These are phyloP conservation scores for Apoda limacodes DNA, from an alignment of 2,888 invertebrate genomes.

Conservation along the genomic window DNA sequence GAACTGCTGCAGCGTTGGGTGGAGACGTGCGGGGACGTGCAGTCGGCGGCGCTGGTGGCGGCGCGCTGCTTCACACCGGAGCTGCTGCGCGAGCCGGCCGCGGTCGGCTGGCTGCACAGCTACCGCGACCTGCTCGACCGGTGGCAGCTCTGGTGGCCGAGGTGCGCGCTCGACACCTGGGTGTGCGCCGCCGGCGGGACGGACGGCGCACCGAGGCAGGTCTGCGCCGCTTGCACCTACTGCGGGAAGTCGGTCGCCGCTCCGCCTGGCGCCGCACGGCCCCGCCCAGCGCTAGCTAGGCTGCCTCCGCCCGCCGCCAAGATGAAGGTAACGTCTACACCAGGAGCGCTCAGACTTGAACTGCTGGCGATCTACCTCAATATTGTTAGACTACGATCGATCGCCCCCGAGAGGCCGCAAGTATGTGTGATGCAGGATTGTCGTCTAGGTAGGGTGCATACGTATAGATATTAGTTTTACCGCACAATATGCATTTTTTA, in stretches of 20 bases:
- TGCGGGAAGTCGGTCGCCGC: constrained; percentile 94
- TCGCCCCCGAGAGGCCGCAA: too few relatives aligned
- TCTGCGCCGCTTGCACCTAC: constrained; percentile 88
- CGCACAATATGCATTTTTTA: too few relatives aligned
- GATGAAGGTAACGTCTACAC: constrained; percentile 79
- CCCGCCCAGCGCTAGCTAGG: constrained; percentile 66
- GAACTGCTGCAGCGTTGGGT: constrained; percentile 88
- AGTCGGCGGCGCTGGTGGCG: constrained; percentile 87
- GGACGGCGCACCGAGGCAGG: constrained; percentile 30
- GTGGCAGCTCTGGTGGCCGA: constrained; percentile 92
- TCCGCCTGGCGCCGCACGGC: constrained; percentile 75
- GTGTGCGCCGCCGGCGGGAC: constrained; percentile 58
- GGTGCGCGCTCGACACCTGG: constrained; percentile 90
- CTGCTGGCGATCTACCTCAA: too few relatives aligned
- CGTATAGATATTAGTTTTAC: too few relatives aligned
- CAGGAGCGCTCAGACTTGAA: too few relatives aligned
- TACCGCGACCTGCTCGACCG: constrained; percentile 87
- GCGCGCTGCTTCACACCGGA: constrained; percentile 83
- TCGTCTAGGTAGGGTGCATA: too few relatives aligned
- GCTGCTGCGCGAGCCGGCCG: constrained; percentile 74
- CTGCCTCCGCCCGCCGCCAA: constrained; percentile 77
- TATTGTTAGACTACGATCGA: too few relatives aligned
- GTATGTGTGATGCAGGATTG: too few relatives aligned
- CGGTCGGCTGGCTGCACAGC: constrained; percentile 77
- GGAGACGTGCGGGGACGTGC: constrained; percentile 89